Evolutionary conservation across 2,888 invertebrate species (phyloP).

Genomic region (Nephrotoma flavescens): DNA sequence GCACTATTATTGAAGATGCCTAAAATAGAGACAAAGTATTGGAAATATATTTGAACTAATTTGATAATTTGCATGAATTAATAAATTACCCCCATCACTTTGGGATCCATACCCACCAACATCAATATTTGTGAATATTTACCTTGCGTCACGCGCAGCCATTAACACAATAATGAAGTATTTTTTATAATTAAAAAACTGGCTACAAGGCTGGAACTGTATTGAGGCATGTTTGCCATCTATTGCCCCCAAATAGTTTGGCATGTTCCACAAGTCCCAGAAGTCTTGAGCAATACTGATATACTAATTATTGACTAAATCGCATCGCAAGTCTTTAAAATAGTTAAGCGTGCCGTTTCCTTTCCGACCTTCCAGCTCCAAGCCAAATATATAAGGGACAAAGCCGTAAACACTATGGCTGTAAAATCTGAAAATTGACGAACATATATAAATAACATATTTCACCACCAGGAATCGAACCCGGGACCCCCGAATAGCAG

Average conservation of each 20-base stretch:
- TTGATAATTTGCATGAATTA: background rate
- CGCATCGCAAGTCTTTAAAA: conserved; percentile 8
- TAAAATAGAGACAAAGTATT: no score
- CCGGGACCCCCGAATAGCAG: no score
- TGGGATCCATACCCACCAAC: background rate
- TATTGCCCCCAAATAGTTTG: conserved; percentile 18
- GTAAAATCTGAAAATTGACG: no score
- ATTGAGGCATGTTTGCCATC: no score
- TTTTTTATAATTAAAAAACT: background rate
- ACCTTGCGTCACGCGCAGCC: background rate
- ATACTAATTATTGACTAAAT: conserved; percentile 6
- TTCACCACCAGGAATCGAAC: no score
- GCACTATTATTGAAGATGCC: background rate
- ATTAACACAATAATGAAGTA: background rate
- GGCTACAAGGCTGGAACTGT: conserved; percentile 12
- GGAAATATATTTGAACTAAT: no score
- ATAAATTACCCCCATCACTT: background rate
- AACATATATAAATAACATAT: no score
- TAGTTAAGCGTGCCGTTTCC: conserved; percentile 5
- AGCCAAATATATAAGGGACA: background rate
- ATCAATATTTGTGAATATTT: background rate
- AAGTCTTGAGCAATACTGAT: conserved; percentile 7
- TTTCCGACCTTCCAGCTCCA: conserved; percentile 7
- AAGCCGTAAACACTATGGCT: no score
- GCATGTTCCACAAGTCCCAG: conserved; percentile 13